Percentiles rank a stretch among this genome's conserved stretches.
These are phyloP conservation scores for Chromoteleia sp. DNA, from an alignment of 2,888 invertebrate genomes.

Conservation along the genomic window DNA sequence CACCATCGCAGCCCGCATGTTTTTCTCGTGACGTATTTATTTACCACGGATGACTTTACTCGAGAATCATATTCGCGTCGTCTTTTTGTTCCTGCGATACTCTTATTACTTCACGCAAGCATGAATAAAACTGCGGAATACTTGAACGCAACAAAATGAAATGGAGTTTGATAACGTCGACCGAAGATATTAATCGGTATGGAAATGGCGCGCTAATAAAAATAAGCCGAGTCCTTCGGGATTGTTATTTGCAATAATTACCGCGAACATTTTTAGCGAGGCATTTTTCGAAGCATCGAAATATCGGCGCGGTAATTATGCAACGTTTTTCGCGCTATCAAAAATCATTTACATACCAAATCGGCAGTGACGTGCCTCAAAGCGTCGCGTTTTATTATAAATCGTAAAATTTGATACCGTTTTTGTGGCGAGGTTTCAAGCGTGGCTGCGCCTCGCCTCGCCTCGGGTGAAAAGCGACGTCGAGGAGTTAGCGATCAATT, in stretches of 20 bases:
- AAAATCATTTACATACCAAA: neutral
- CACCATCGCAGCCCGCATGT: conserved; percentile 68
- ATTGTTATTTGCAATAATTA: conserved; percentile 30
- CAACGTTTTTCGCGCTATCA: neutral
- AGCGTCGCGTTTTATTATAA: neutral
- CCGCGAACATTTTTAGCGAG: neutral
- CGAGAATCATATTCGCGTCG: conserved; percentile 57
- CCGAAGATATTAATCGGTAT: conserved; percentile 52
- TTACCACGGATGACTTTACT: conserved; percentile 68
- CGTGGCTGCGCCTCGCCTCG: too few relatives aligned
- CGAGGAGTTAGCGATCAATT: neutral
- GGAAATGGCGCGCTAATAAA: conserved; percentile 35
- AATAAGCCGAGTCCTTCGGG: conserved; percentile 16
- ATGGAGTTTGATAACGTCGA: conserved; percentile 37
- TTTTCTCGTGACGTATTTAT: conserved; percentile 69
- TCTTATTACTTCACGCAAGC: conserved; percentile 68
- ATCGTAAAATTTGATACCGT: neutral
- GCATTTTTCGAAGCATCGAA: too few relatives aligned
- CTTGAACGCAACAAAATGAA: conserved; percentile 53
- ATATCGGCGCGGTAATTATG: too few relatives aligned
- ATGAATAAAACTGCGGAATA: conserved; percentile 58
- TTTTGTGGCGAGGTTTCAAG: too few relatives aligned
- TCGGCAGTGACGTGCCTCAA: neutral
- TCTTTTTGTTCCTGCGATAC: conserved; percentile 59
- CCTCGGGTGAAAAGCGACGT: neutral